Conservation (phyloP, 1,140 invertebrate genomes). For the Euglossa dilemma region DNA sequence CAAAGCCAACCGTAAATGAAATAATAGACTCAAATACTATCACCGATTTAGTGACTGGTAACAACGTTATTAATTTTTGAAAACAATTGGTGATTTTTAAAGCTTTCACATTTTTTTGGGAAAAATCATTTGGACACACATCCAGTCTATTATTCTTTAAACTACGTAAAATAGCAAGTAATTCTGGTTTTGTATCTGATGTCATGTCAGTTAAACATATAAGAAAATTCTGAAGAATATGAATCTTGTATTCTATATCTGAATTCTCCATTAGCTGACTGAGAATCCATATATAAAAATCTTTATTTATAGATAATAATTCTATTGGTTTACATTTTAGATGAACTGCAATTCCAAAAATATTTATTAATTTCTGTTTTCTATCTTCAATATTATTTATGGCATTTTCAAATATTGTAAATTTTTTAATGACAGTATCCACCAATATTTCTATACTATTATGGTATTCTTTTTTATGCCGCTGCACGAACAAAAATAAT, state of each 20-base stretch:
- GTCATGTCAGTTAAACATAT: slow-evolving; percentile 69
- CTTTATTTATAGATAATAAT: slow-evolving; percentile 25
- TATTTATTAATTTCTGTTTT: slow-evolving; percentile 71
- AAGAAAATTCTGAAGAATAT: slow-evolving; percentile 75
- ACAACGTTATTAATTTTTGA: slow-evolving; percentile 69
- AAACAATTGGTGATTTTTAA: slow-evolving; percentile 70
- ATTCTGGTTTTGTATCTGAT: slow-evolving; percentile 50
- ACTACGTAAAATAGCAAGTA: slow-evolving; percentile 59
- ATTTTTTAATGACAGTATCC: slow-evolving; percentile 66
- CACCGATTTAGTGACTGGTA: slow-evolving; percentile 73
- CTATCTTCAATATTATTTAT: slow-evolving; percentile 61
- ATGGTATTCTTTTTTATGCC: slow-evolving; percentile 50
- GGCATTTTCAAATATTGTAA: slow-evolving; percentile 46
- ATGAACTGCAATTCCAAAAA: slow-evolving; percentile 71
- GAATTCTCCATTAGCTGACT: slow-evolving; percentile 56
- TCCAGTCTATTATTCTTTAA: slow-evolving; percentile 47
- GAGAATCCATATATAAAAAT: slow-evolving; percentile 74
- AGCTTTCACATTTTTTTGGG: slow-evolving; percentile 36
- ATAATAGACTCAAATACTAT: slow-evolving; percentile 70
- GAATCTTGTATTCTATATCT: slow-evolving; percentile 66
- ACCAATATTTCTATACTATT: slow-evolving; percentile 53
- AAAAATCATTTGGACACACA: slow-evolving; percentile 23
- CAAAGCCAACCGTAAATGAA: slow-evolving; percentile 68
- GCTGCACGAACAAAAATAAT: slow-evolving; percentile 64
- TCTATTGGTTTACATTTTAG: slow-evolving; percentile 67